These are phyloP conservation scores for Epicampocera succincta DNA, from an alignment of 2,888 invertebrate species.

Conservation along the genomic window DNA sequence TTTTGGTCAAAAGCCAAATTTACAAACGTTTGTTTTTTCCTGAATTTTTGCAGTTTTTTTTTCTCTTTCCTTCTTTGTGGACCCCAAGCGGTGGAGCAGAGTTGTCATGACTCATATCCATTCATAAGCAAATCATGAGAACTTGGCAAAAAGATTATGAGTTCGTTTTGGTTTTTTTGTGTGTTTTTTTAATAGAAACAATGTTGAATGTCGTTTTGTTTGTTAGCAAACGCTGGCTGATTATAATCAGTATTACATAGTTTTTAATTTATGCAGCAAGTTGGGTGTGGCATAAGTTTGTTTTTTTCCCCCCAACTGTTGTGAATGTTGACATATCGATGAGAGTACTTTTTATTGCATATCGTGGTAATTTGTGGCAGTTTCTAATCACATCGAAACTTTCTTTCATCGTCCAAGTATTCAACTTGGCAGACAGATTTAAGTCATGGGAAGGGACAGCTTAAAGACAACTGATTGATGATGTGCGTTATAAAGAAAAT, in stretches of 20 bases:
- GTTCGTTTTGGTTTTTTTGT: conserved; percentile 39
- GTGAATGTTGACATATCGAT: conserved; percentile 48
- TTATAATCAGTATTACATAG: conserved; percentile 46
- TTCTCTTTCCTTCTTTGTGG: conserved; percentile 3
- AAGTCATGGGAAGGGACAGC: no score
- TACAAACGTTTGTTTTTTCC: conserved; percentile 60
- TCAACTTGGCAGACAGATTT: no score
- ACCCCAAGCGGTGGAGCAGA: conserved; percentile 25
- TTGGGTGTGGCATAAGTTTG: conserved; percentile 54
- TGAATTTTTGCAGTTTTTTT: conserved; percentile 10
- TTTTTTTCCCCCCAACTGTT: conserved; percentile 13
- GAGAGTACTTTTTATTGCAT: conserved; percentile 18
- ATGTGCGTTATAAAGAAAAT: no score
- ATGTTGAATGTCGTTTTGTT: conserved; percentile 40
- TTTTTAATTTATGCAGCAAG: conserved; percentile 11
- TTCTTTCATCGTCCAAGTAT: no score
- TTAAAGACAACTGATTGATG: no score
- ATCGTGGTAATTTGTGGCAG: conserved; percentile 42
- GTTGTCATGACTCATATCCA: conserved; percentile 65
- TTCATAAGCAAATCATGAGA: conserved; percentile 67
- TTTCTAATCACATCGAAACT: background rate
- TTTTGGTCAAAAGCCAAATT: conserved; percentile 68
- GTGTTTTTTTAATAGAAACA: conserved; percentile 13
- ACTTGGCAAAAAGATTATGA: conserved; percentile 57
- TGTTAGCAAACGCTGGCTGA: conserved; percentile 27